Evolutionary conservation across 2,113 vertebrate species (phyloP), one percentile per base, ranked within the genome.

Genomic region (Arothron firmamentum): DNA sequence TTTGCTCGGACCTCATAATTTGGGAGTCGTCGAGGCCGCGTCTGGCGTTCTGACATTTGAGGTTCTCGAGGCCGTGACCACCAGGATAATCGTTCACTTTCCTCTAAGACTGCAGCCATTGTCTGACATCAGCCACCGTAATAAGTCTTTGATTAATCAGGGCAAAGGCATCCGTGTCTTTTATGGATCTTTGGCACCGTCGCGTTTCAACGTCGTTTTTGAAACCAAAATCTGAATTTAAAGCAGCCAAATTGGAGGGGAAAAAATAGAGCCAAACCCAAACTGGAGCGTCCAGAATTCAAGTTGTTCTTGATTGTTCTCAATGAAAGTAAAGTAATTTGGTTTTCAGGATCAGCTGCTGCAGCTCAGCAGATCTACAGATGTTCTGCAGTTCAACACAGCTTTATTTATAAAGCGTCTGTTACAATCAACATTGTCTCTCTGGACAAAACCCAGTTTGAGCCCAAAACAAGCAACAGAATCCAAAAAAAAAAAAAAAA

Each of bases 151-250:
- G 18, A 58, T 55, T 59, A 75, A 67, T 42, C 62, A 62, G 46
- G 48, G 65, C 67, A 79, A 78, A 79, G 51, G 57, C 65, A 61
- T 82, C n/a, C 48, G 6, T 25, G 18, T 16, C 19, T 77, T 83
- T 81, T 75, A 80, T 83, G 74, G 69, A 79, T 63, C 46, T n/a
- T 25, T 25, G 81, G 83, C 67, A 70, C 72, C 68, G 0, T n/a
- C 1, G 59, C 74, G 71, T 74, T 81, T 82, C 74, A 59, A 52
- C 78, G 71, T 80, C 60, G 65, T 77, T 52, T 62, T 59, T 59
- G 34, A 38, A 38, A 49, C 49, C 49, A 47, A 19, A 65, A 43
- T 69, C 43, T 42, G 21, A 57, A 20, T 72, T 34, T 19, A 58
- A 65, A 68, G 46, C 9, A 38, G 34, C 34, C 34, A 38, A 49